phyloP scores from a whole-genome alignment of 2,797 vertebrate species.

The Oreortyx pictus region DNA sequence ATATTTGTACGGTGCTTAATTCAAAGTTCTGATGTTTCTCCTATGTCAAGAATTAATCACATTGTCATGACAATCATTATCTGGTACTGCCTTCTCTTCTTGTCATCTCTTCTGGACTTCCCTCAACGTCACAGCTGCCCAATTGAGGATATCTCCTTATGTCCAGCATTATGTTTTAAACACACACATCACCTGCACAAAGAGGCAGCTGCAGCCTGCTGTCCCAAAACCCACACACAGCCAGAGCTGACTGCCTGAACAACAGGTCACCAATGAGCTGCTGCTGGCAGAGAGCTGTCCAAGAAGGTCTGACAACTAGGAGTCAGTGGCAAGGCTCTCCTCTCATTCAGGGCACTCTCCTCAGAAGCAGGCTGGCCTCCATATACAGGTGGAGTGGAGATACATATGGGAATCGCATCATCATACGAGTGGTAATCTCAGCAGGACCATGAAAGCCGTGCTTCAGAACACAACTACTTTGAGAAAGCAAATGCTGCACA shows the following conservation, averaged over 20 bases:
- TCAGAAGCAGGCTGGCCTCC: background rate
- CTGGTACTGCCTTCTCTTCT: background rate
- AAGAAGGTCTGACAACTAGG: accelerated
- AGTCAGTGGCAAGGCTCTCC: background rate
- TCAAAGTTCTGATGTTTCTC: background rate
- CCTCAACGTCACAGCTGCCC: background rate
- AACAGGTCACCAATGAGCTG: background rate
- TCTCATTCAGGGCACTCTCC: background rate
- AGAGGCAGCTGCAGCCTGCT: background rate
- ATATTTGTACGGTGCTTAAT: background rate
- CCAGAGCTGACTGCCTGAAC: background rate
- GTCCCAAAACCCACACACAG: background rate
- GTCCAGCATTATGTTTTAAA: background rate
- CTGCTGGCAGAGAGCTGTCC: background rate
- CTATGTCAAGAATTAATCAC: background rate
- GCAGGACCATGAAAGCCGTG: background rate
- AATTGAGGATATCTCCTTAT: background rate
- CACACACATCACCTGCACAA: background rate
- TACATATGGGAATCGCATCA: background rate
- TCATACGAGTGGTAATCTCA: background rate
- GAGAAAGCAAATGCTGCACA: background rate
- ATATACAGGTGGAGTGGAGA: background rate
- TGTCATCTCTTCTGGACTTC: background rate
- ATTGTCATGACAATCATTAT: background rate
- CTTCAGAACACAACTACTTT: background rate